These are phyloP conservation scores for Rotaria socialis DNA, from an alignment of 2,888 invertebrate species.

Conservation along the genomic window DNA sequence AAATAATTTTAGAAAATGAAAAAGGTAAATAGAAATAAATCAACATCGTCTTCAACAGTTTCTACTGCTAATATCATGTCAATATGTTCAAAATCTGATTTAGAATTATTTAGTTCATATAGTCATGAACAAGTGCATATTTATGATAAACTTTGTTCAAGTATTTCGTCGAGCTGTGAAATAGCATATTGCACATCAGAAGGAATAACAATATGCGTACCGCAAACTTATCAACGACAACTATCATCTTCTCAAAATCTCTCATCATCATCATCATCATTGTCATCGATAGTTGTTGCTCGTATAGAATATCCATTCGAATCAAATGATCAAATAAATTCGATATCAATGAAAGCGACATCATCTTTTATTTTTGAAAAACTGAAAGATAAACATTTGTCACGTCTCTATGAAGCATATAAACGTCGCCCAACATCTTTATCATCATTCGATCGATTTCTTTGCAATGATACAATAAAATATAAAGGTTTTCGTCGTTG, in stretches of 20 bases:
- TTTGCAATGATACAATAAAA: background rate
- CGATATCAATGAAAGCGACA: background rate
- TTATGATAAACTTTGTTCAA: constrained; percentile 11
- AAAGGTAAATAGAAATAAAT: background rate
- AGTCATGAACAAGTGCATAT: constrained; percentile 4
- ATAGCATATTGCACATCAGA: background rate
- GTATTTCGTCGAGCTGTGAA: background rate
- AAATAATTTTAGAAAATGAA: background rate
- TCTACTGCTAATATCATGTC: background rate
- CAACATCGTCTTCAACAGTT: background rate
- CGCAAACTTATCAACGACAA: background rate
- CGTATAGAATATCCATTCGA: background rate
- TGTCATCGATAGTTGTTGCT: background rate
- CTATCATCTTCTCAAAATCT: background rate
- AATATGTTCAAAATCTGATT: background rate
- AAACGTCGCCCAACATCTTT: background rate
- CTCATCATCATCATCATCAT: background rate
- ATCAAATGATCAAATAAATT: background rate
- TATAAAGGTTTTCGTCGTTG: constrained; percentile 8
- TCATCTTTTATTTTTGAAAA: background rate
- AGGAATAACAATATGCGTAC: background rate
- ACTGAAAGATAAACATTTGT: background rate
- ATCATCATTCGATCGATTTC: background rate
- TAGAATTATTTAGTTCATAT: constrained; percentile 3
- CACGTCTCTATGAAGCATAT: background rate